Evolutionary conservation across 2,888 invertebrate species (phyloP).

Genomic region (Cordylochernes scorpioides): DNA sequence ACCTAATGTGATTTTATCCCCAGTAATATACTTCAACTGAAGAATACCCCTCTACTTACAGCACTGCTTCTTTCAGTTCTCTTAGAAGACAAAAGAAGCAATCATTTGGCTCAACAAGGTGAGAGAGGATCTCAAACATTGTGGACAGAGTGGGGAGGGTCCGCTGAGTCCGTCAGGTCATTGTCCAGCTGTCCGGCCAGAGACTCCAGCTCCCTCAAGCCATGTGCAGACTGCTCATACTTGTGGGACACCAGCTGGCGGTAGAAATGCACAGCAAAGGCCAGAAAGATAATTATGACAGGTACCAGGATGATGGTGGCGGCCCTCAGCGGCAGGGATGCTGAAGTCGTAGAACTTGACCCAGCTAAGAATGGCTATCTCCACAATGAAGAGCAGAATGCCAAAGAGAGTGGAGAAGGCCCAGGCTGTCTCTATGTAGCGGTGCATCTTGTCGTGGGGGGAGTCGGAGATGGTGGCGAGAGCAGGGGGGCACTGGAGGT

Average conservation of each 20-base stretch:
- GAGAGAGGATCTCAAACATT: too few species aligned
- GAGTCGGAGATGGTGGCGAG: conserved; percentile 20
- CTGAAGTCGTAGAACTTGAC: conserved; percentile 56
- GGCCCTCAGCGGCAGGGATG: conserved; percentile 35
- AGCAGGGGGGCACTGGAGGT: too few species aligned
- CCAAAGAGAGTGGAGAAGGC: conserved; percentile 76
- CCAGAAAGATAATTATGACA: conserved; percentile 56
- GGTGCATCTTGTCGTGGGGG: conserved; percentile 25
- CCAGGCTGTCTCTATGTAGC: conserved; percentile 69
- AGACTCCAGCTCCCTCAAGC: conserved; percentile 18
- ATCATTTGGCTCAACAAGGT: too few species aligned
- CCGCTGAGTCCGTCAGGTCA: too few species aligned
- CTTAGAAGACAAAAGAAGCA: too few species aligned
- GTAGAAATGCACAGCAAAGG: conserved; percentile 74
- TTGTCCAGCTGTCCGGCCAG: conserved; percentile 13
- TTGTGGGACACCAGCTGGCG: conserved; percentile 64
- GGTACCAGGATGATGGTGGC: conserved; percentile 64
- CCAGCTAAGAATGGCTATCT: conserved; percentile 75
- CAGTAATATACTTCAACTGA: too few species aligned
- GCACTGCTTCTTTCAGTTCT: too few species aligned
- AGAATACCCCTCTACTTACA: too few species aligned
- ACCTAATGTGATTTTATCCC: too few species aligned
- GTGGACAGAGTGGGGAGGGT: too few species aligned
- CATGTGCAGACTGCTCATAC: conserved; percentile 19
- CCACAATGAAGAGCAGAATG: conserved; percentile 53